Percentiles rank a stretch among this genome's conserved stretches.
Conservation (phyloP, 1,140 invertebrate genomes). For the Tetragonula clypearis region DNA sequence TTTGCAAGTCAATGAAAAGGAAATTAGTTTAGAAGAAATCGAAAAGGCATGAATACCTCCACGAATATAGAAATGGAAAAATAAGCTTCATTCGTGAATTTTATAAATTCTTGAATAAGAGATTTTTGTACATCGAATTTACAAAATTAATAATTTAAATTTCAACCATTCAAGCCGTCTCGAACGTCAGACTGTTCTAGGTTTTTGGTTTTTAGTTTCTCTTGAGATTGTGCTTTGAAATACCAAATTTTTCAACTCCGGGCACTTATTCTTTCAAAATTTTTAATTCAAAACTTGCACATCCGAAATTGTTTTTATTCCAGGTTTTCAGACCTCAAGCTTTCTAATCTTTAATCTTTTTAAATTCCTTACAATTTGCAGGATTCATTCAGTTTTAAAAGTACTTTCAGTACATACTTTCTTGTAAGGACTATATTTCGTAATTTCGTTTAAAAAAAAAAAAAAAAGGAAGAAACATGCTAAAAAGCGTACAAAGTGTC, state of each 20-base stretch:
- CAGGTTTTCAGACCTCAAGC: not conserved
- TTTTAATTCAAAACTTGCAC: too few species aligned
- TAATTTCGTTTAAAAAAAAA: not conserved
- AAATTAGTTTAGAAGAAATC: too few species aligned
- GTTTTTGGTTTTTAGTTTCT: too few species aligned
- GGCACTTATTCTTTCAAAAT: too few species aligned
- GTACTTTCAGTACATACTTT: not conserved
- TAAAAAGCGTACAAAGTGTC: not conserved
- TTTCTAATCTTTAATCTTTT: not conserved
- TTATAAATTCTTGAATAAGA: not conserved
- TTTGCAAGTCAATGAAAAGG: too few species aligned
- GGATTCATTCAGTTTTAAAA: not conserved
- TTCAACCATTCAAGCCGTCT: not conserved
- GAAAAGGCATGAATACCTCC: too few species aligned
- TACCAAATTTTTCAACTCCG: too few species aligned
- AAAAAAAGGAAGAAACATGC: not conserved
- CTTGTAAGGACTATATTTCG: not conserved
- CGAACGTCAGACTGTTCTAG: too few species aligned
- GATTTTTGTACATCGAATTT: not conserved
- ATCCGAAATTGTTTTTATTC: too few species aligned
- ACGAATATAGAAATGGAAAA: too few species aligned
- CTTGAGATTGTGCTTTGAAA: too few species aligned
- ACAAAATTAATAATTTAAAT: not conserved
- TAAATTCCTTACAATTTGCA: not conserved
- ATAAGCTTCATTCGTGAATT: too few species aligned